These are phyloP conservation scores for Heterocephalus glaber DNA, from an alignment of 2,113 vertebrate species.

Conservation along the genomic window DNA sequence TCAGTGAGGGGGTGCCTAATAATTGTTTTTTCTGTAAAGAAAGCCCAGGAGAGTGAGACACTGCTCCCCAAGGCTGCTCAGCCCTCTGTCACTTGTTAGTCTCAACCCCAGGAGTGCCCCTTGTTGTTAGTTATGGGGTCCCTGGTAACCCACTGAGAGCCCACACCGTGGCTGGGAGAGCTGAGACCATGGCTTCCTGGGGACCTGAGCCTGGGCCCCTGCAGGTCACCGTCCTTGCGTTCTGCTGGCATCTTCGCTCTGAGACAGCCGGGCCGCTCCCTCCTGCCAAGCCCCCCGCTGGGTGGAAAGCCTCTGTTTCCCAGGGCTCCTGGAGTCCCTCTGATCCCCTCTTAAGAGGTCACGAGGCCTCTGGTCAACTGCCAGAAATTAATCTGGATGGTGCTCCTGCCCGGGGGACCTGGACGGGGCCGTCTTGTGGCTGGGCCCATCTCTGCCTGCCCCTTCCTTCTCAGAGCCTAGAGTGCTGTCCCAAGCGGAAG, in stretches of 20 bases:
- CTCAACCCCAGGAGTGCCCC: constrained; percentile 50
- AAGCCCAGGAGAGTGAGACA: background rate
- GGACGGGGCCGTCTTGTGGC: background rate
- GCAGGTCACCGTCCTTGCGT: background rate
- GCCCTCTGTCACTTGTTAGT: constrained; percentile 74
- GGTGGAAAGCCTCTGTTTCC: background rate
- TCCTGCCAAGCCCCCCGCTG: constrained; percentile 40
- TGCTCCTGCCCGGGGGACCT: background rate
- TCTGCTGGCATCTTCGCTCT: background rate
- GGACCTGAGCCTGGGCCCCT: background rate
- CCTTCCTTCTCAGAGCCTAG: background rate
- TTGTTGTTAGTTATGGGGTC: constrained; percentile 58
- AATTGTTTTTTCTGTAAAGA: background rate
- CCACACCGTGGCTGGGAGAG: background rate
- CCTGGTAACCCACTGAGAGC: background rate
- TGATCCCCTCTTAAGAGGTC: constrained; percentile 41
- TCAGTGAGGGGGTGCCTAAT: background rate
- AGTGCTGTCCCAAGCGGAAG: too few species aligned
- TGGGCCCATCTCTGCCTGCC: rapidly evolving
- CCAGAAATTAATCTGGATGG: constrained; percentile 4
- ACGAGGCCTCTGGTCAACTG: background rate
- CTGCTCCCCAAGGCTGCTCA: constrained; percentile 35
- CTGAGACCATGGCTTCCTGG: rapidly evolving
- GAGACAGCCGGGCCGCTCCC: background rate
- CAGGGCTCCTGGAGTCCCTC: background rate